phyloP scores from a whole-genome alignment of 2,113 vertebrate genomes.

The Scomber colias region DNA sequence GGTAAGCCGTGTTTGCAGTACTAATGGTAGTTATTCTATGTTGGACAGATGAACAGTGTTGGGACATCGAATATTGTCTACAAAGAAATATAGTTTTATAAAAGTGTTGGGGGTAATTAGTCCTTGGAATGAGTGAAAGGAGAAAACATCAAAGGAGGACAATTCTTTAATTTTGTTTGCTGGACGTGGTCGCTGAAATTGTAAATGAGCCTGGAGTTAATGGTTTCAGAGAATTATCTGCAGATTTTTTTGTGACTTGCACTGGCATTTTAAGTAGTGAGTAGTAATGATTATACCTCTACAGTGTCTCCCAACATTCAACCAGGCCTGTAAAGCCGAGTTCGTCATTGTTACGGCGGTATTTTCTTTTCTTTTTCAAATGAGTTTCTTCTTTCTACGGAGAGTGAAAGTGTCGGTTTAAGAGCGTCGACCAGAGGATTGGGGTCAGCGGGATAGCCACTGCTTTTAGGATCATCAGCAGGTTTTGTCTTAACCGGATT shows the following conservation, averaged over 20 bases:
- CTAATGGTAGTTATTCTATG: background rate
- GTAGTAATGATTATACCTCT: background rate
- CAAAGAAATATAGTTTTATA: background rate
- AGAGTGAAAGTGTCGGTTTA: conserved; percentile 77
- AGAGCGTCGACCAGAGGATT: conserved; percentile 78
- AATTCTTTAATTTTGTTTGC: background rate
- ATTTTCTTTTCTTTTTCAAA: conserved; percentile 20
- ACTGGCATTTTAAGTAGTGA: background rate
- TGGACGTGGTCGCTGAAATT: conserved; percentile 5
- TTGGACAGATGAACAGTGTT: background rate
- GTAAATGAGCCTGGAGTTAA: background rate
- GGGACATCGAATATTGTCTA: background rate
- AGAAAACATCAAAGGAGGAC: background rate
- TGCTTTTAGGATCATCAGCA: conserved; percentile 88
- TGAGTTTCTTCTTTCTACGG: conserved; percentile 16
- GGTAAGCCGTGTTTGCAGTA: conserved; percentile 50
- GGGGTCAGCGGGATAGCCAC: conserved; percentile 85
- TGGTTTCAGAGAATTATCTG: background rate
- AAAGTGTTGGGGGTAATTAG: background rate
- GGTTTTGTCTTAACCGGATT: conserved; percentile 94
- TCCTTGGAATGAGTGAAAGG: background rate
- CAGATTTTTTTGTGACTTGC: background rate
- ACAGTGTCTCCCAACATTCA: background rate
- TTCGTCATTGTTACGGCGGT: background rate
- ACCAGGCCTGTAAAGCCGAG: background rate